These are phyloP conservation scores for Hiodon alosoides DNA, from an alignment of 2,113 vertebrate genomes.

Conservation along the genomic window DNA sequence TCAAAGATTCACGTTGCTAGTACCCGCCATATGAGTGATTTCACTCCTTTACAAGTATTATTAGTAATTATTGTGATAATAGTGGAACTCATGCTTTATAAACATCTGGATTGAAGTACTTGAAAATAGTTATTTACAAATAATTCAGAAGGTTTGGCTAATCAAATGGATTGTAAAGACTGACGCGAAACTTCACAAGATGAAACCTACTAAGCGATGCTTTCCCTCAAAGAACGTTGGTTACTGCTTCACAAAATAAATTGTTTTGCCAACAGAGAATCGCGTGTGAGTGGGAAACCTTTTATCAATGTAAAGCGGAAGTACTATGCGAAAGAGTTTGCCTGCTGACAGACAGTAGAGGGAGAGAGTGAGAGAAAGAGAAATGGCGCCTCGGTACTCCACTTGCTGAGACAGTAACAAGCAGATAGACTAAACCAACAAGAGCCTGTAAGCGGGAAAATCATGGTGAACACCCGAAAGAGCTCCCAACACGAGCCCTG, in stretches of 20 bases:
- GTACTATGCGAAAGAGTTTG: conserved; percentile 29
- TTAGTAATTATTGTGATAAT: too few relatives aligned
- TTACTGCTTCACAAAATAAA: background rate
- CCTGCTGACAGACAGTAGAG: conserved; percentile 31
- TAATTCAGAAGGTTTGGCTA: too few relatives aligned
- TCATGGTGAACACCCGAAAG: conserved; percentile 89
- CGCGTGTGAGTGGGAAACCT: background rate
- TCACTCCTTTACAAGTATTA: too few relatives aligned
- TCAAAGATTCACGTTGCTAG: too few relatives aligned
- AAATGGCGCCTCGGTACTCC: conserved; percentile 68
- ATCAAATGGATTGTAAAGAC: too few relatives aligned
- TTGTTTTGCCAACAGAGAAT: background rate
- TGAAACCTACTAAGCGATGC: too few relatives aligned
- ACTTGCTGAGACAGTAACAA: conserved; percentile 58
- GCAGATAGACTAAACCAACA: conserved; percentile 48
- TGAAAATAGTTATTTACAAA: too few relatives aligned
- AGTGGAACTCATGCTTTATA: too few relatives aligned
- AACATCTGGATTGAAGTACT: too few relatives aligned
- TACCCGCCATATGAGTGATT: too few relatives aligned
- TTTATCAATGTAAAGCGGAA: conserved; percentile 37
- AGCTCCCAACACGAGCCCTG: conserved; percentile 59
- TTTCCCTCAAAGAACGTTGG: background rate
- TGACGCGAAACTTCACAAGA: too few relatives aligned
- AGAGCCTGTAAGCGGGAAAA: conserved; percentile 40
- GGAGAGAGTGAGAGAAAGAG: conserved; percentile 42